phyloP scores from a whole-genome alignment of 2,888 invertebrate genomes.

The Harmothoe impar region DNA sequence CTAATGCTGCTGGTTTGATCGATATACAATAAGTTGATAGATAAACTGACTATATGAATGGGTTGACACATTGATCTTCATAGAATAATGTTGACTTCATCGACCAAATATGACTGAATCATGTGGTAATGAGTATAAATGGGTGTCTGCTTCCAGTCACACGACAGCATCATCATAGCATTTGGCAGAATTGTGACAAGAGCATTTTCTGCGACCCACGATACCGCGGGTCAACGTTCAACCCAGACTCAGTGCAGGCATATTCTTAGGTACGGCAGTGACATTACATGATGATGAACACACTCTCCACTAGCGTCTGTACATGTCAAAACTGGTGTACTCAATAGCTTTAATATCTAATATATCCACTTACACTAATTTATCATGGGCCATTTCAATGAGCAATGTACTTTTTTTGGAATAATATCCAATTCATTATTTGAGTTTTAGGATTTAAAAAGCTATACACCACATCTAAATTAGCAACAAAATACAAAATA shows the following conservation, averaged over 20 bases:
- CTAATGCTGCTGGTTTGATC: slow-evolving; percentile 45
- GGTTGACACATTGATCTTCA: slow-evolving; percentile 32
- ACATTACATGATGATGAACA: too few relatives aligned
- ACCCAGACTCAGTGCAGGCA: background rate
- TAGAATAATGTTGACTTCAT: slow-evolving; percentile 47
- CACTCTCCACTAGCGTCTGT: too few relatives aligned
- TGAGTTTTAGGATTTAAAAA: too few relatives aligned
- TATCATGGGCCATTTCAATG: too few relatives aligned
- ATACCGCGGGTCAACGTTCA: background rate
- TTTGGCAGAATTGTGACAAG: slow-evolving; percentile 42
- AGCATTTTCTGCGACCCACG: background rate
- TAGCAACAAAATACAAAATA: too few relatives aligned
- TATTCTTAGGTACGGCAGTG: too few relatives aligned
- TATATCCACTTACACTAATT: too few relatives aligned
- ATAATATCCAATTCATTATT: too few relatives aligned
- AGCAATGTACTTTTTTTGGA: too few relatives aligned
- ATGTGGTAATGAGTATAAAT: slow-evolving; percentile 41
- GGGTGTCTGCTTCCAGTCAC: background rate
- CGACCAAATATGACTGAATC: slow-evolving; percentile 47
- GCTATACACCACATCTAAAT: too few relatives aligned
- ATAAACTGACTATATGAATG: slow-evolving; percentile 16
- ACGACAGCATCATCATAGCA: background rate
- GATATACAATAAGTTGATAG: slow-evolving; percentile 7
- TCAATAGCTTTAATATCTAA: too few relatives aligned
- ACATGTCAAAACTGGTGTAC: too few relatives aligned